phyloP scores from a whole-genome alignment of 2,797 vertebrate species.

The Catamblyrhynchus diadema region DNA sequence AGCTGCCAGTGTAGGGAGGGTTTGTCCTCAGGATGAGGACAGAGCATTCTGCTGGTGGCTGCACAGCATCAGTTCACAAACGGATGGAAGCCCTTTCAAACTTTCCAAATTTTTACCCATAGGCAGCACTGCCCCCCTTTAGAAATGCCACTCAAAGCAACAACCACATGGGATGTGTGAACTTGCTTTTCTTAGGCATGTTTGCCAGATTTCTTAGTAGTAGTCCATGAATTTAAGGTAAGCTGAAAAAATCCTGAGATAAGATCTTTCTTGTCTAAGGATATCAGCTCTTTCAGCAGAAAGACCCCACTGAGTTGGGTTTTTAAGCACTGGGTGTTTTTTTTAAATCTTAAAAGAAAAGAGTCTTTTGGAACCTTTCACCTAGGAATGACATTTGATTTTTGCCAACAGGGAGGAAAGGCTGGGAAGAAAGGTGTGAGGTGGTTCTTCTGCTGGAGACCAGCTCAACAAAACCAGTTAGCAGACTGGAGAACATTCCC shows the following conservation, averaged over 20 bases:
- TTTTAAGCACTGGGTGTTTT: not conserved
- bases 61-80: not conserved
- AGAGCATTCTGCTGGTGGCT: not conserved
- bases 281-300: not conserved
- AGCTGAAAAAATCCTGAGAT: not conserved
- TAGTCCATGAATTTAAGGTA: not conserved
- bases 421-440: not conserved
- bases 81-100: not conserved
- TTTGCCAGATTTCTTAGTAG: not conserved
- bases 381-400: not conserved
- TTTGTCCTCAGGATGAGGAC: accelerated
- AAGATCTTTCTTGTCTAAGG: not conserved
- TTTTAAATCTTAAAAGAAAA: not conserved
- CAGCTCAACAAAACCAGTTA: not conserved
- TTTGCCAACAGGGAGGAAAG: not conserved
- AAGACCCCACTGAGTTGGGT: not conserved
- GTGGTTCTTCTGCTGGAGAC: not conserved
- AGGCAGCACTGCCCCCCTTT: not conserved
- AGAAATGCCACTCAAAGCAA: not conserved
- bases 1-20: not conserved
- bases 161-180: not conserved
- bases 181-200: not conserved
- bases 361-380: not conserved
- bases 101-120: not conserved
- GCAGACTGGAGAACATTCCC: not conserved